Conservation (phyloP, 2,797 vertebrate genomes). For the Platyrinchus mystaceus region DNA sequence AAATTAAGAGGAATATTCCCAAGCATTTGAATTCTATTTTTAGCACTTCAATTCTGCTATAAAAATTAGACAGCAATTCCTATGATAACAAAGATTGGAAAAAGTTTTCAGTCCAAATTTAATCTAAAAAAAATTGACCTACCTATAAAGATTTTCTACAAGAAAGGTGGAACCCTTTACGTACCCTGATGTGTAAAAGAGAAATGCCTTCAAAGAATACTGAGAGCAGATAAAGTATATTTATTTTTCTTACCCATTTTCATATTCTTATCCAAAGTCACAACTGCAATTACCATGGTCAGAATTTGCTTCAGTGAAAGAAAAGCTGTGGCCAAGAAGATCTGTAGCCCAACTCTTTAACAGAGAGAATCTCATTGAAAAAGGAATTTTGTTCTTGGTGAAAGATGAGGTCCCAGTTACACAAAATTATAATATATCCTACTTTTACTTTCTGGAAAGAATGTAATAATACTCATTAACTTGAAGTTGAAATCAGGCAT, state of each 20-base stretch:
- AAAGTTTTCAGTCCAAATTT: slow-evolving; percentile 27
- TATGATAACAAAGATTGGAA: slow-evolving; percentile 28
- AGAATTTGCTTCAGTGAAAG: not conserved
- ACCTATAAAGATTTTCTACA: slow-evolving; percentile 60
- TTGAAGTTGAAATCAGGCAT: not conserved
- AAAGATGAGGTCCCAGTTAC: not conserved
- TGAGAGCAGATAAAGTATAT: not conserved
- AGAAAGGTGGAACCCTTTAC: slow-evolving; percentile 9
- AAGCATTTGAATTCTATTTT: slow-evolving; percentile 6
- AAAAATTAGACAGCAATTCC: slow-evolving; percentile 25
- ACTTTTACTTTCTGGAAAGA: slow-evolving; percentile 1
- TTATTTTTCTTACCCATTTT: slow-evolving; percentile 37
- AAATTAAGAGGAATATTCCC: not conserved
- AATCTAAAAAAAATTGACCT: slow-evolving; percentile 34
- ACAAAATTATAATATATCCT: not conserved
- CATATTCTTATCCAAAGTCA: not conserved
- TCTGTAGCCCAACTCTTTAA: not conserved
- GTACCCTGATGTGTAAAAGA: slow-evolving; percentile 25
- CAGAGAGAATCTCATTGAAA: not conserved
- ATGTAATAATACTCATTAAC: slow-evolving; percentile 9
- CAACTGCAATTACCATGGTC: not conserved
- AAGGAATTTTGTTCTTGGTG: not conserved
- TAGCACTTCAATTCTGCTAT: slow-evolving; percentile 20
- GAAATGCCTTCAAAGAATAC: slow-evolving; percentile 43
- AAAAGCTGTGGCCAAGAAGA: slow-evolving; percentile 6